phyloP scores from a whole-genome alignment of 2,888 invertebrate species.

The Buathra laborator region DNA sequence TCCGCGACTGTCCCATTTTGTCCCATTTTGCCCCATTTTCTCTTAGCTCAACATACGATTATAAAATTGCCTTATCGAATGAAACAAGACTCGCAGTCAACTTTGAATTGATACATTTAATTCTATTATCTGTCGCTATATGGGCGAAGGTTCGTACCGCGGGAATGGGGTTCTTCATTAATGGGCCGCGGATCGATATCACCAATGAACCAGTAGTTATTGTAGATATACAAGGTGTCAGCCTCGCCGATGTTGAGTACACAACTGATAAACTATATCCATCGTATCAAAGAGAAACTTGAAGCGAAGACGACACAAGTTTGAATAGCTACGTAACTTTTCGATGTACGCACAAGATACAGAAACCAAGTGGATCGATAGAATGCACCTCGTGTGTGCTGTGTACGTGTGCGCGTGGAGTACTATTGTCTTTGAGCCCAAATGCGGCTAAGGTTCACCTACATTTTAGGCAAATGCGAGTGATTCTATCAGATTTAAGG shows the following conservation, averaged over 20 bases:
- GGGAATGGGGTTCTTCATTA: neutral
- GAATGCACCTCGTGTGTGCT: conserved; percentile 1
- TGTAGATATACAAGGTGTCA: neutral
- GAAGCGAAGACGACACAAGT: conserved; percentile 5
- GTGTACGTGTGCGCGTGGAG: neutral
- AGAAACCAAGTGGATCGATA: conserved; percentile 3
- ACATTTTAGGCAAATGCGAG: neutral
- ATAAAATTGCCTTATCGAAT: too few relatives aligned
- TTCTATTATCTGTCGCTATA: neutral
- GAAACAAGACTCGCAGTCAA: too few relatives aligned
- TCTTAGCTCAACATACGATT: too few relatives aligned
- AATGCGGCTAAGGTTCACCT: conserved; percentile 11
- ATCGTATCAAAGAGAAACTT: conserved; percentile 11
- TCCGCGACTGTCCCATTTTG: too few relatives aligned
- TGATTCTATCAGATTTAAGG: too few relatives aligned
- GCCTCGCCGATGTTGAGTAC: neutral
- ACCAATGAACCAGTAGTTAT: neutral
- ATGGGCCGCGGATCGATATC: neutral
- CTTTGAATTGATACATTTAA: too few relatives aligned
- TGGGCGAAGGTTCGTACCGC: neutral
- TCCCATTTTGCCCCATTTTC: too few relatives aligned
- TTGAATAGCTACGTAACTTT: conserved; percentile 29
- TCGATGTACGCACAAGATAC: conserved; percentile 27
- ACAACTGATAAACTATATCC: conserved; percentile 6
- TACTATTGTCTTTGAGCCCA: conserved; percentile 18